Evolutionary conservation across 2,797 vertebrate genomes (phyloP), one percentile per base, ranked within the genome.

Genomic region (Aratinga solstitialis): DNA sequence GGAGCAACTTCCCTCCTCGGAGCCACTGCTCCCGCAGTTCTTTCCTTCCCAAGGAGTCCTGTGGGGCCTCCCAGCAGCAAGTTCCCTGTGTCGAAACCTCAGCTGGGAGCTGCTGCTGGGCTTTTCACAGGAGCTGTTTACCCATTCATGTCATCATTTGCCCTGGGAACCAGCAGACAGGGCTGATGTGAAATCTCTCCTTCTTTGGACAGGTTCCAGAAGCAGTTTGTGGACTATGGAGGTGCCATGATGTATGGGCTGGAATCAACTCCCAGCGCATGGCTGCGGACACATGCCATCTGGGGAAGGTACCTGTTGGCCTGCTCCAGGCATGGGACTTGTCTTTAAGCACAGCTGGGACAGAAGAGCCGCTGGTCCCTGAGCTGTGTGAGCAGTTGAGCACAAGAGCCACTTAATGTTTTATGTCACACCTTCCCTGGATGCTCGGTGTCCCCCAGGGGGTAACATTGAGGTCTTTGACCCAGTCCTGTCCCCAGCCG

Each of bases 191-290:
- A 48, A 1, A 2, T 68, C 53, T 69, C 50, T 82, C 17, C 47
- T 17, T 84, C 34, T 76, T 53, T 4, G 16, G 48, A 9, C 95
- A 99, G 99, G 94, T 87, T 99, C 87, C 98, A 98, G 95, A 98
- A 98, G 61, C 98, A 98, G 11, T 99, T 98, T 94, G 80, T 99
- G 97, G 98, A 98, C 58, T 99, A 99, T 5, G 99, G 99, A 15
- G 98, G 99, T 36, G 97, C 97, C 0, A 91, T 99, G 98, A 98
- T 99, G 98, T 98, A 98, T 0, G 98, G 98, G 36, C 98, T 99
- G 97, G 99, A 99, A 85, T 98, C 99, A 7, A 94, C 92, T 61
- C 97, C 98, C 24, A 97, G 97, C 1, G 76, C 98, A 0, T 99
- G 98, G 98, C 96, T 99, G 84, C 98, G 98, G 93, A 98, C 97